These are phyloP conservation scores for Notarius lentiginosus DNA, from an alignment of 2,113 vertebrate species.

Conservation along the genomic window DNA sequence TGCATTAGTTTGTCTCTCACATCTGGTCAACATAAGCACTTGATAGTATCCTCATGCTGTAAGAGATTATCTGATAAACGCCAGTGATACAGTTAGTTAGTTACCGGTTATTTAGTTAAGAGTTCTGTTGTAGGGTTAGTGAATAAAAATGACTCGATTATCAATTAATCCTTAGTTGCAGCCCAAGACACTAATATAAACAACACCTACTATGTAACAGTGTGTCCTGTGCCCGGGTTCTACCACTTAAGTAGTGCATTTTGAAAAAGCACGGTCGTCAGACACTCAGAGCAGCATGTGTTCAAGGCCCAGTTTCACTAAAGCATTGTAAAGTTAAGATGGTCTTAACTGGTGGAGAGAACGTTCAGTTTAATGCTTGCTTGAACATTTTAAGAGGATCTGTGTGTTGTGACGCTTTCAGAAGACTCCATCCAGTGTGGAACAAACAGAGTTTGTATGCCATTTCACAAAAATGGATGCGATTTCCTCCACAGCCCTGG, in stretches of 20 bases:
- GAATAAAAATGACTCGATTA: neutral
- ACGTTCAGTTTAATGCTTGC: neutral
- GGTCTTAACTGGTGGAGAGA: neutral
- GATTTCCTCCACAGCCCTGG: neutral
- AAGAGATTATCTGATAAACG: neutral
- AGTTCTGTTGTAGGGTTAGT: neutral
- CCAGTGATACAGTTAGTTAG: neutral
- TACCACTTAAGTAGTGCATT: neutral
- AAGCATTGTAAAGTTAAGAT: neutral
- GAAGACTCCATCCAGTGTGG: neutral
- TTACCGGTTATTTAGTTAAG: neutral
- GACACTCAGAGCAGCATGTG: neutral
- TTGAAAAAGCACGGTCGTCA: neutral
- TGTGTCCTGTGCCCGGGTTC: neutral
- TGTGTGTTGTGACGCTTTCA: neutral
- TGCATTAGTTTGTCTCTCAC: neutral
- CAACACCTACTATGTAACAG: neutral
- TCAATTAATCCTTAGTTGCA: neutral
- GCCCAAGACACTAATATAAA: neutral
- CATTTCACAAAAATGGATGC: neutral
- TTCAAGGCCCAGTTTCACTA: neutral
- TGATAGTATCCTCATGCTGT: neutral
- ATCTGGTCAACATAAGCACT: neutral
- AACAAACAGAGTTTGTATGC: neutral
- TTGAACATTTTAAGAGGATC: neutral